These are phyloP conservation scores for Xerus rutilus DNA, from an alignment of 2,797 vertebrate genomes.

Conservation along the genomic window DNA sequence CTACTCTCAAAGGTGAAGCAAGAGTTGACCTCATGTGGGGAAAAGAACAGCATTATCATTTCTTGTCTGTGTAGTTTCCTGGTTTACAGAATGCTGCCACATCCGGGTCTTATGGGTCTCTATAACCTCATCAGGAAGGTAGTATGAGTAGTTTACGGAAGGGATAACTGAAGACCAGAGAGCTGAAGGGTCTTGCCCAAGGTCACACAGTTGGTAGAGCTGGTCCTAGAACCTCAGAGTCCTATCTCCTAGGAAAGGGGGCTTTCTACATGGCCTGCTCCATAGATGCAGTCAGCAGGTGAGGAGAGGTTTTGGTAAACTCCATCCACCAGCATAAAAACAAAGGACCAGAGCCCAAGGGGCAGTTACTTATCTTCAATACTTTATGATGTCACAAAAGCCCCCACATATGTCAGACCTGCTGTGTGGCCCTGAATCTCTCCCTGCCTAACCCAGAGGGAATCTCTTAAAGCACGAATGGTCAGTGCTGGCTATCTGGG, in stretches of 20 bases:
- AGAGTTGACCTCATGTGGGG: not conserved
- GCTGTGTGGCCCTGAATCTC: not conserved
- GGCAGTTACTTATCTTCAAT: not conserved
- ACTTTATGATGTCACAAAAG: slow-evolving; percentile 11
- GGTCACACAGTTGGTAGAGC: not conserved
- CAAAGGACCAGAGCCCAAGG: not conserved
- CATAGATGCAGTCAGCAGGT: not conserved
- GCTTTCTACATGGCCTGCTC: not conserved
- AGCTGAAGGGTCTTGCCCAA: slow-evolving; percentile 10
- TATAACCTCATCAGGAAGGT: slow-evolving; percentile 52
- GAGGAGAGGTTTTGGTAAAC: not conserved
- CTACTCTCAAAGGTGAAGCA: slow-evolving; percentile 23
- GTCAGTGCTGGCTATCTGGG: not conserved
- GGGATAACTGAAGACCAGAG: slow-evolving; percentile 37
- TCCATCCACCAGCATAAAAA: not conserved
- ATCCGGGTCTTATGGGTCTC: slow-evolving; percentile 58
- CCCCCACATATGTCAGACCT: not conserved
- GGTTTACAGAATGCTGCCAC: slow-evolving; percentile 51
- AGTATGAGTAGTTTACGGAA: slow-evolving; percentile 21
- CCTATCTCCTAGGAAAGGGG: not conserved
- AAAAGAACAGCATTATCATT: slow-evolving; percentile 11
- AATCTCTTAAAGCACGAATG: not conserved
- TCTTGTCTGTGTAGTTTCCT: slow-evolving; percentile 66
- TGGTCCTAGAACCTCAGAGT: slow-evolving; percentile 3
- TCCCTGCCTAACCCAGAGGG: not conserved